Conservation (phyloP, 2,797 vertebrate genomes). For the Sparus aurata region DNA sequence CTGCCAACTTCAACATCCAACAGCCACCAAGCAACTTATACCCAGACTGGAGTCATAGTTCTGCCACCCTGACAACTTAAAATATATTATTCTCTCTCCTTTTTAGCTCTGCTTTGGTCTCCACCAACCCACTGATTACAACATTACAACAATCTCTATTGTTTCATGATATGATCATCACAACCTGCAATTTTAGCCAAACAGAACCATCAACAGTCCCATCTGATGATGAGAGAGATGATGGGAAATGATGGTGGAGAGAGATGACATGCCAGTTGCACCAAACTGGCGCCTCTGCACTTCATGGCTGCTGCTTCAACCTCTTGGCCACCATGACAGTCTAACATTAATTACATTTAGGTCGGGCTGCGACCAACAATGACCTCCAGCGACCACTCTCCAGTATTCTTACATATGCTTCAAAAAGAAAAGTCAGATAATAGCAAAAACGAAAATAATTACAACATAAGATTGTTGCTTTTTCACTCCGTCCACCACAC, state of each 20-base stretch:
- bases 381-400: not conserved
- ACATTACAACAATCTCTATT: not conserved
- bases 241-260: not conserved
- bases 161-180: not conserved
- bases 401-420: not conserved
- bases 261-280: not conserved
- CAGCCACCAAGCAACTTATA: not conserved
- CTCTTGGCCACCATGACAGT: not conserved
- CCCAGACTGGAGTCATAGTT: not conserved
- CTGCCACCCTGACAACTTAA: too few relatives aligned
- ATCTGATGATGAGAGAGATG: not conserved
- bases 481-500: not conserved
- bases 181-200: not conserved
- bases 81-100: not conserved
- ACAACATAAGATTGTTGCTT: not conserved
- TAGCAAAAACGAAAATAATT: not conserved
- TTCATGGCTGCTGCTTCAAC: not conserved
- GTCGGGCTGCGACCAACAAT: not conserved
- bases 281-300: not conserved
- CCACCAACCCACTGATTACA: too few relatives aligned
- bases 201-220: too few relatives aligned
- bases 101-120: not conserved
- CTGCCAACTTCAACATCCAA: not conserved
- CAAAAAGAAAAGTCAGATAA: not conserved
- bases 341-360: not conserved